Base-by-base conservation (phyloP, 2,797 vertebrate genomes). In the Notolabrus celidotus region DNA sequence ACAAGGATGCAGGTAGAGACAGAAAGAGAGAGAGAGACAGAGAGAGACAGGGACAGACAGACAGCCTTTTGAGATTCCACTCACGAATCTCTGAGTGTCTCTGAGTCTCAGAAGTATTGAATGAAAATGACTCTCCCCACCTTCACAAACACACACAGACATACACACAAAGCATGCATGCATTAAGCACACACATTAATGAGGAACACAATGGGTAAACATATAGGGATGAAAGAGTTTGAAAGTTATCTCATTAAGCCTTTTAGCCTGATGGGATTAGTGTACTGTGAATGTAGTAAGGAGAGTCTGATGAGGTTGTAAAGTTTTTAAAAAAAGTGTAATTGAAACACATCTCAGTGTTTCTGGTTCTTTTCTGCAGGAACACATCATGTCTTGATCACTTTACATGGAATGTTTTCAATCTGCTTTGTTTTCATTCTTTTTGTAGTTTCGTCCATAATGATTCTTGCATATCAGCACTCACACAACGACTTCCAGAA, bases 21-120 rank as follows among this genome's bases (percentile, higher is more conserved):
- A 77, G 59, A 57, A n/a, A n/a, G n/a, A n/a, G n/a, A n/a, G n/a
- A n/a, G n/a, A n/a, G n/a, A n/a, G 46, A 65, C 38, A 81, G 29
- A 70, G 2, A 62, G n/a, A 71, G 4, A 54, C 47, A 73, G 62
- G 55, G 27, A 11, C 1, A 58, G 12, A 70, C 4, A 49, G 85
- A 79, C 84, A 77, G 74, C 68, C 74, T 85, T 85, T 91, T 89
- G 80, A 87, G 82, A 92, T 92, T 91, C 92, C 60, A 65, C 90
- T 88, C 92, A 93, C 90, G 86, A 70, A 39, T 68, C 75, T 77
- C 69, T 78, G 73, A 86, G 85, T 82, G 80, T 87, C 84, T 87
- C 86, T 87, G 64, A 42, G 84, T 88, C 91, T 91, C 89, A 85
- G 71, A 87, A 88, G 87, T 77, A 92, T 75, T 86, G 85, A 89